Evolutionary conservation across 2,113 vertebrate species (phyloP), one percentile per base, ranked within the genome.

Genomic region (Potamarius usumacintae): DNA sequence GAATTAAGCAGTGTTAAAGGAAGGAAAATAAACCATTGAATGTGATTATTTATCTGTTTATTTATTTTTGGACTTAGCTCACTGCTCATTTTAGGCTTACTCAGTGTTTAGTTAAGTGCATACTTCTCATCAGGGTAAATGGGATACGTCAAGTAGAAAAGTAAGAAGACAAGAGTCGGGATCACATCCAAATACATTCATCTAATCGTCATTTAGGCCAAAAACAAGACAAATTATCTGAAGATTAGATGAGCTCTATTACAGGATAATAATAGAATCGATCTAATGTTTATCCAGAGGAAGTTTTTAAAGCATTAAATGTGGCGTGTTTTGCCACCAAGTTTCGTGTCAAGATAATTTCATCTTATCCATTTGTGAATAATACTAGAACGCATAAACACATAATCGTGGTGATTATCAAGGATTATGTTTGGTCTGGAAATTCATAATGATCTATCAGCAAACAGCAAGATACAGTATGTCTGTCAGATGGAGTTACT

Each of bases 241-340:
- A 52, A 67, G 60, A 74, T 52, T 69, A 22, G 20, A 6, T 65
- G 7, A 58, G 62, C 34, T 60, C 34, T 50, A 82, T 7, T 62
- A 25, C 22, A 22, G 25, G 22, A 62, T 25, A 62, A 25, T 17
- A 22, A 22, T 20, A 62, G 20, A 22, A 62, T 57, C 27, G 7
- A 84, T 53, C 7, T 34, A 84, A 27, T 20, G 50, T 85, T 77
- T 50, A 78, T 78, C 25, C 8, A 2, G 17, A 25, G 42, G 53
- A 30, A n/a, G 22, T 82, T 86, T 86, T 78, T 34, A 74, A 74
- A 85, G 79, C 55, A 85, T 30, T 30, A n/a, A 18, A n/a, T 18
- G 17, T 6, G 20, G 9, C 50, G 72, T 18, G 0, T 42, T 34
- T 42, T 72, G 15, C 15, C 30, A 20, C 48, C 20, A 12, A 76